These are phyloP conservation scores for Protobothrops flavoviridis DNA, from an alignment of 2,113 vertebrate genomes.

Conservation along the genomic window DNA sequence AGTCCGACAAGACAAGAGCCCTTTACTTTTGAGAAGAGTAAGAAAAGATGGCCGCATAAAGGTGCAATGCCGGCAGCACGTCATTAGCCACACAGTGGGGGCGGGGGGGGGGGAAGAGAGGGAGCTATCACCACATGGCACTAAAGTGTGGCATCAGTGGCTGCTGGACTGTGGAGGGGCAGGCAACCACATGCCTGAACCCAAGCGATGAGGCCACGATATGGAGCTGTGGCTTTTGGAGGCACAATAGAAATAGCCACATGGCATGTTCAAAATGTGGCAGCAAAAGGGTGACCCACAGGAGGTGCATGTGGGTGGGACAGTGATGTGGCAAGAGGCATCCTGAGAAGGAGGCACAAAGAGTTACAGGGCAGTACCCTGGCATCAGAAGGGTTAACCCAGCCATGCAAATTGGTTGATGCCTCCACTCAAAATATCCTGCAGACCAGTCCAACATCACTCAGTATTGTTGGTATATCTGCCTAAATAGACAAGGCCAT, in stretches of 20 bases:
- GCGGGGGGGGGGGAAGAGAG: not conserved
- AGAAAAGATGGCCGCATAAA: slow-evolving; percentile 15
- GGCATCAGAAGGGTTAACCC: slow-evolving; percentile 27
- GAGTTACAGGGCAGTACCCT: slow-evolving; percentile 6
- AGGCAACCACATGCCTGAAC: not conserved
- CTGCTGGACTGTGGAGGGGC: not conserved
- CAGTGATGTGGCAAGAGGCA: slow-evolving; percentile 23
- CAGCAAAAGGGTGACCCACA: not conserved
- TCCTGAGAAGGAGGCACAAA: slow-evolving; percentile 14
- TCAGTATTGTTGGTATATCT: not conserved
- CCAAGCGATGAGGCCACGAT: not conserved
- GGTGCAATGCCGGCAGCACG: slow-evolving; percentile 1
- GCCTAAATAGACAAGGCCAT: not conserved
- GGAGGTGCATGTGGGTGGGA: not conserved
- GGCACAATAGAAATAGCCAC: slow-evolving; percentile 32
- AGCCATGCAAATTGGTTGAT: slow-evolving; percentile 20
- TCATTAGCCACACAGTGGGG: slow-evolving; percentile 17
- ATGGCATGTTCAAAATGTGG: not conserved
- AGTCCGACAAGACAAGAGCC: slow-evolving; percentile 34
- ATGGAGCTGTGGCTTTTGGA: slow-evolving; percentile 21
- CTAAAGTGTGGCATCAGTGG: slow-evolving; percentile 1
- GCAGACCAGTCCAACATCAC: not conserved
- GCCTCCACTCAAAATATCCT: not conserved
- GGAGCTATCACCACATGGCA: not conserved
- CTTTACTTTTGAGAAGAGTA: slow-evolving; percentile 23